phyloP scores from a whole-genome alignment of 2,888 invertebrate species.

The Drosophila lutescens region DNA sequence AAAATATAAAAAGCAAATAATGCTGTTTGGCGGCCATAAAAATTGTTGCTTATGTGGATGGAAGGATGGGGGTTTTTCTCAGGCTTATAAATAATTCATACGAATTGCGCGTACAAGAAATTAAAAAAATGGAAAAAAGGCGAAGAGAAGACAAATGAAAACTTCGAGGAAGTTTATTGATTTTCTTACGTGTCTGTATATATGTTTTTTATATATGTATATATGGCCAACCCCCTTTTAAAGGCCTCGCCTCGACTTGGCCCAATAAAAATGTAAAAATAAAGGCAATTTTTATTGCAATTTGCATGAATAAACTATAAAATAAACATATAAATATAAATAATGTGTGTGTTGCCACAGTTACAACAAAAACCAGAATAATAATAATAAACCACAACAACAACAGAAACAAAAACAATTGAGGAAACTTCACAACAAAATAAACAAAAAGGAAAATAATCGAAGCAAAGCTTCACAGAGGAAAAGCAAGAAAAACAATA shows the following conservation, averaged over 20 bases:
- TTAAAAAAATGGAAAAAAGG: constrained; percentile 48
- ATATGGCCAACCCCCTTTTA: constrained; percentile 44
- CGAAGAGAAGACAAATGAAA: constrained; percentile 27
- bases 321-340: constrained; percentile 65
- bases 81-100: constrained; percentile 77
- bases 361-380: constrained; percentile 48
- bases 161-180: constrained; percentile 70
- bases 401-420: constrained; percentile 33
- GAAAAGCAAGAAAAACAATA: constrained; percentile 45
- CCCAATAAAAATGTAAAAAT: constrained; percentile 69
- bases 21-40: constrained; percentile 63
- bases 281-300: constrained; percentile 80
- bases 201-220: background rate
- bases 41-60: constrained; percentile 71
- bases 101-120: constrained; percentile 66
- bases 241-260: constrained; percentile 29
- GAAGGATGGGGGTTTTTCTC: constrained; percentile 33
- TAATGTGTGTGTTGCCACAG: constrained; percentile 68
- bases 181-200: constrained; percentile 59
- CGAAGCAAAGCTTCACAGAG: constrained; percentile 46
- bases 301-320: constrained; percentile 83
- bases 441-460: constrained; percentile 60
- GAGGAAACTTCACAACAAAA: constrained; percentile 45
- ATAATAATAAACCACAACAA: constrained; percentile 50
- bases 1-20: constrained; percentile 53